Base-by-base conservation (phyloP, 92 coral and sea anemone genomes). In the Porites cylindrica region DNA sequence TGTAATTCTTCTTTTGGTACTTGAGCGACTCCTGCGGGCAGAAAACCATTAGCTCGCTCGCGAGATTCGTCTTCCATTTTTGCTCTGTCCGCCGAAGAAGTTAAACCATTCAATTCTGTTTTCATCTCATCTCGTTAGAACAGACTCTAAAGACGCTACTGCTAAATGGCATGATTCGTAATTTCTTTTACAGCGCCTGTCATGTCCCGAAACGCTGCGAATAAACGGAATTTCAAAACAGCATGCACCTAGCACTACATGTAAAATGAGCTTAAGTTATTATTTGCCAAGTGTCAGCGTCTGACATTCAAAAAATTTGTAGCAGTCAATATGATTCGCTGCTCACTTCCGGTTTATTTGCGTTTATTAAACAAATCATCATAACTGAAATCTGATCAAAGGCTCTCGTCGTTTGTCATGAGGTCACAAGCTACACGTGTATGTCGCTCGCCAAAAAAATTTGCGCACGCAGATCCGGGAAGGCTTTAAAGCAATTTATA, bases 1-100 rank as follows among this genome's bases (percentile, higher is more conserved):
- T 92, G 91, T 64, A 97, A 79, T 78, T 97, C 99, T 21, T 93
- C 97, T 18, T 97, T 91, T 8, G 99, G 91, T 43, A 95, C 98
- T 70, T 95, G 93, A 60, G 88, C 97, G 38, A 97, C 99, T 71
- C 93, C 91, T 19, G 94, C 92, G 74, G 99, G 99, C 20, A 97
- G 79, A 66, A 76, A 70, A 60, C 93, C 96, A 66, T 92, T 93
- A 68, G 67, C 72, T 63, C 52, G 61, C 3, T 83, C 87, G 80
- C 70, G 72, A 24, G 51, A 73, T 20, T 64, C 80, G 64, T 71
- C 78, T 32, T 70, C 92, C 79, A 73, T 85, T 56, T 77, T 70
- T 29, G 53, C 58, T 52, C 78, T 78, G 43, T 78, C 85, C 52
- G 76, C 58, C 65, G 76, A 54, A 43, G 86, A 86, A 91, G 82